Base-by-base conservation (phyloP, 2,888 invertebrate species). In the Caradrina kadenii region DNA sequence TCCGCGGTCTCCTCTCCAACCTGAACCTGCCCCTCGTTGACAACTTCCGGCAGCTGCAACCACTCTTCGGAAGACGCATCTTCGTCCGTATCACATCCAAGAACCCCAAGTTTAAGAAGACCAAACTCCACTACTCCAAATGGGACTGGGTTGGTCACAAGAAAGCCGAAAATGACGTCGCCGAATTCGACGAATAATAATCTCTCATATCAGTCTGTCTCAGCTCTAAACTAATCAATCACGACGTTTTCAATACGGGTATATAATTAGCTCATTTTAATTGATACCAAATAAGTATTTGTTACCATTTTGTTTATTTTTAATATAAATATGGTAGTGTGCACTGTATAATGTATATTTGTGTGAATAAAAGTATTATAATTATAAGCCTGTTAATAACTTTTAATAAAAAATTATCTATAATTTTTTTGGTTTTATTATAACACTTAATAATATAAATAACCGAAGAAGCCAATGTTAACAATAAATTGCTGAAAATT, bases 21-120 rank as follows among this genome's bases (percentile, higher is more conserved):
- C 94, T 97, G 84, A 96, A 96, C 86, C 95, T 96, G 31, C 94
- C 95, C n/a, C 93, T 97, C 8, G 97, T 96, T 11, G 97, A 97
- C 91, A 98, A 97, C 94, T 98, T 96, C 91, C 96, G 97, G 72
- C 94, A 94, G 79, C 90, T 97, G 8, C 97, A 98, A 86, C 96
- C 97, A 0, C 92, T 97, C n/a, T 97, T 97, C 79, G 96, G 96
- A 50, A 96, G 97, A 54, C 96, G 97, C 55, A 95, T 98, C 61
- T 98, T 97, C 87, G 96, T 97, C 35, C 95, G 97, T 63, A 96
- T 96, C 83, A 96, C 97, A 2, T 95, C 96, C 6, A 96, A 96
- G 86, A 96, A 95, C 58, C 95, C 96, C 54, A 96, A 96, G 76
- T 96, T 96, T 89, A 96, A 96, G 87, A 96, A 96, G 86, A 96